phyloP scores from a whole-genome alignment of 2,797 vertebrate genomes.

The Gouania willdenowi region DNA sequence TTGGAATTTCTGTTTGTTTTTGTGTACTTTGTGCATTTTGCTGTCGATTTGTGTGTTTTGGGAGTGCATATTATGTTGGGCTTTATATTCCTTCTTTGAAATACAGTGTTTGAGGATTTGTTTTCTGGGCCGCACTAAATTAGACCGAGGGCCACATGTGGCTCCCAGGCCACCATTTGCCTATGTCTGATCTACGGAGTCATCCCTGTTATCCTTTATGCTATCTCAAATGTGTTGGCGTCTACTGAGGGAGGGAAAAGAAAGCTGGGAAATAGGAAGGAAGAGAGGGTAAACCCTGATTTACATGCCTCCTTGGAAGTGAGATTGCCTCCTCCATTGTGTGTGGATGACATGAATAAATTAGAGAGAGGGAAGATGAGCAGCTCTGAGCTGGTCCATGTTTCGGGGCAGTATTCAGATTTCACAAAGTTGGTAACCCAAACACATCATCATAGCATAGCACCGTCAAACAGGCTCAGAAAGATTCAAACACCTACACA shows the following conservation, averaged over 20 bases:
- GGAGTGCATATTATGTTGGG: too few relatives aligned
- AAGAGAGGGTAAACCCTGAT: slow-evolving; percentile 38
- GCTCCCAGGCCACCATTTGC: too few relatives aligned
- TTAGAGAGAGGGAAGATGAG: slow-evolving; percentile 35
- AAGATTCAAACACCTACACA: slow-evolving; percentile 11
- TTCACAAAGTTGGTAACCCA: slow-evolving; percentile 33
- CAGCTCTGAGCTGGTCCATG: slow-evolving; percentile 34
- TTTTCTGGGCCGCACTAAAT: too few relatives aligned
- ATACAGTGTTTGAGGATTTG: too few relatives aligned
- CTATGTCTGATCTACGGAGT: slow-evolving; percentile 39
- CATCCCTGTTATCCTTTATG: slow-evolving; percentile 41
- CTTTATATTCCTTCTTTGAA: too few relatives aligned
- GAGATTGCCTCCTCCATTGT: slow-evolving; percentile 65
- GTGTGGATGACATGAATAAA: slow-evolving; percentile 50
- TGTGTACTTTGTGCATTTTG: too few relatives aligned
- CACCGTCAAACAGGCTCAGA: slow-evolving; percentile 10
- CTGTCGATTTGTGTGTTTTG: too few relatives aligned
- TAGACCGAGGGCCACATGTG: too few relatives aligned
- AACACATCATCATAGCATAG: slow-evolving; percentile 48
- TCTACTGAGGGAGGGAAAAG: slow-evolving; percentile 6
- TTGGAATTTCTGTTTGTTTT: too few relatives aligned
- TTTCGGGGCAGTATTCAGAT: slow-evolving; percentile 21
- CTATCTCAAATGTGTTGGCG: slow-evolving; percentile 23
- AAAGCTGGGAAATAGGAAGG: slow-evolving; percentile 1
- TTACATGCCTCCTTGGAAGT: slow-evolving; percentile 59